phyloP scores from a whole-genome alignment of 2,797 vertebrate genomes.

The Pangasius larnaudii region DNA sequence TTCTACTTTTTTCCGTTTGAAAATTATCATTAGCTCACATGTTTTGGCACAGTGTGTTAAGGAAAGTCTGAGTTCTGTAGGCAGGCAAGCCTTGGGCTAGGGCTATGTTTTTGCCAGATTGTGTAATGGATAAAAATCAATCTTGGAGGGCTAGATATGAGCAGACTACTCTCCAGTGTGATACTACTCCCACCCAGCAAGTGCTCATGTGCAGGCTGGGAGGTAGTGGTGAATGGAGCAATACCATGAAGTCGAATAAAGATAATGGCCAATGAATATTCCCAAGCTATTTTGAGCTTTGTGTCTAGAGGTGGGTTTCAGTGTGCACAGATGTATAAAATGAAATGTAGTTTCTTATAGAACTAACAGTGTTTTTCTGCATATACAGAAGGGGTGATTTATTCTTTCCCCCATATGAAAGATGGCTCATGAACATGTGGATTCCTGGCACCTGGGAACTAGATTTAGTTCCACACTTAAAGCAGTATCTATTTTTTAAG shows the following conservation, averaged over 20 bases:
- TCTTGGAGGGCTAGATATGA: slow-evolving; percentile 39
- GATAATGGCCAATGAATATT: neutral
- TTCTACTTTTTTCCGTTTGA: slow-evolving; percentile 35
- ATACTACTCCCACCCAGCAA: slow-evolving; percentile 32
- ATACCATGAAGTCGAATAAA: neutral
- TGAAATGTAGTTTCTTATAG: no score
- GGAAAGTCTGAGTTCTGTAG: slow-evolving; percentile 52
- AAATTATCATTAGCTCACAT: slow-evolving; percentile 47
- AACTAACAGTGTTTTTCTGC: neutral
- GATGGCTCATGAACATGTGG: neutral
- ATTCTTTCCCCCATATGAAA: neutral
- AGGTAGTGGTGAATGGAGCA: neutral
- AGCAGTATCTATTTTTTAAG: no score
- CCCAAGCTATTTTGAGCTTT: neutral
- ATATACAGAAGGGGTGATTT: neutral
- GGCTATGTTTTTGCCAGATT: slow-evolving; percentile 54
- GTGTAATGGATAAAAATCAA: slow-evolving; percentile 57
- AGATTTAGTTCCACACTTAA: neutral
- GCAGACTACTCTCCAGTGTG: slow-evolving; percentile 39
- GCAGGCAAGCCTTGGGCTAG: slow-evolving; percentile 28
- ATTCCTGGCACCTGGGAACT: neutral
- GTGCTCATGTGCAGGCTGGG: slow-evolving; percentile 9
- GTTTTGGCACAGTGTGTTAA: slow-evolving; percentile 48
- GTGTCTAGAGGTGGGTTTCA: neutral
- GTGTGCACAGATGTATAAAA: neutral